Evolutionary conservation across 2,888 invertebrate genomes (phyloP), one percentile per base, ranked within the genome.

Genomic region (Chydorus sphaericus): DNA sequence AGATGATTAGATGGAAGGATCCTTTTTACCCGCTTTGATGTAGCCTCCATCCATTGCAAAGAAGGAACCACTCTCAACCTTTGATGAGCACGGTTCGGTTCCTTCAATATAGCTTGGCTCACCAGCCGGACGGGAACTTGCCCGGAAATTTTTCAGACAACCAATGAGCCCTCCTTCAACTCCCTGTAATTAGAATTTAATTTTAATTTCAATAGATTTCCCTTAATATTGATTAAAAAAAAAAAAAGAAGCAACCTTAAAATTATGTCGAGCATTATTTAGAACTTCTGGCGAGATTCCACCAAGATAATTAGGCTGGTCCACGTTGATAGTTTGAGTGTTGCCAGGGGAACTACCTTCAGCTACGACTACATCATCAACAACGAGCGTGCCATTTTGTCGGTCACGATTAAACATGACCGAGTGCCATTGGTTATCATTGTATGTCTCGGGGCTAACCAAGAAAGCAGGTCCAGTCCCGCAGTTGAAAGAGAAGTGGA

Each of bases 381-480:
- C 75, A 1, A 76, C 72, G 39, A 90, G 68, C 62, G 77, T 79
- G 8, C 85, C 87, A 57, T 74, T 73, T 0, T 74, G 75, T 2
- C 72, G 74, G 36, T 77, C 74, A 31, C 89, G 74, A 20, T 76
- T 76, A 63, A 91, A 78, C 11, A 76, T 75, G 0, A 84, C 78
- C 1, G 77, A 75, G 67, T 92, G 91, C 91, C 91, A 92, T 51
- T 77, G 70, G 0, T 81, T 80, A 66, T 89, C 86, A 64, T 83
- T 82, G 63, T 83, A 79, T 3, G 70, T 70, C 11, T 68, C 67
- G 0, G 72, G 64, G 0, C 83, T 81, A 10, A 73, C 68, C 1
- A 90, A 69, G 0, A 73, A 65, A 0, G 76, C 79, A 0, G 76
- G 73, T 6, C 79, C 79, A 0, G 75, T 75, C 20, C 86, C 86